Evolutionary conservation across 2,888 invertebrate species (phyloP).

Genomic region (Mythimna vitellina): DNA sequence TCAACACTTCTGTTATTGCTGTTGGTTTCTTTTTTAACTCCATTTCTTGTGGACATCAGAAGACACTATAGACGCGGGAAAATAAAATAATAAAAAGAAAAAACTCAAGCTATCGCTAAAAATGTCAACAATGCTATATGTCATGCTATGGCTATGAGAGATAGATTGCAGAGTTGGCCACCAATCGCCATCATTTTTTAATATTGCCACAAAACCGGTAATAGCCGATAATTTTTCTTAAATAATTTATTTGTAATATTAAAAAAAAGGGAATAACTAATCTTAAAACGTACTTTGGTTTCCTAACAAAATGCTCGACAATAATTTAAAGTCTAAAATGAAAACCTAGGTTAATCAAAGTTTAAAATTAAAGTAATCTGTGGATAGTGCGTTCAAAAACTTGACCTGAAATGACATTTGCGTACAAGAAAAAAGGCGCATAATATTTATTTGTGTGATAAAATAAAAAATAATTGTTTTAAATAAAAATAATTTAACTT

Average conservation of each 20-base stretch:
- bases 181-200: slow-evolving; percentile 49
- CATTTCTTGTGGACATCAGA: slow-evolving; percentile 78
- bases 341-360: slow-evolving; percentile 16
- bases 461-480: rapidly evolving
- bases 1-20: slow-evolving; percentile 37
- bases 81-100: slow-evolving; percentile 75
- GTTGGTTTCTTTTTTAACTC: slow-evolving; percentile 62
- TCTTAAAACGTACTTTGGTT: no score
- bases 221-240: not conserved
- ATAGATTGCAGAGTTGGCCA: slow-evolving; percentile 39
- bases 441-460: not conserved
- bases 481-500: rapidly evolving
- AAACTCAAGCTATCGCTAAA: slow-evolving; percentile 65
- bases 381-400: slow-evolving; percentile 31
- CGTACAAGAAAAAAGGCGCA: rapidly evolving
- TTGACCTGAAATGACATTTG: rapidly evolving
- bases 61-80: slow-evolving; percentile 65
- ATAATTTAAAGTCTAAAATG: not conserved
- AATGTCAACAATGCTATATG: slow-evolving; percentile 76
- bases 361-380: slow-evolving; percentile 8
- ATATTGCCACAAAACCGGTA: slow-evolving; percentile 41
- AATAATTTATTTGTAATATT: not conserved
- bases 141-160: slow-evolving; percentile 58
- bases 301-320: not conserved
- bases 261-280: no score